Base-by-base conservation (phyloP, 1,140 invertebrate genomes). In the Zaprionus gabonicus region DNA sequence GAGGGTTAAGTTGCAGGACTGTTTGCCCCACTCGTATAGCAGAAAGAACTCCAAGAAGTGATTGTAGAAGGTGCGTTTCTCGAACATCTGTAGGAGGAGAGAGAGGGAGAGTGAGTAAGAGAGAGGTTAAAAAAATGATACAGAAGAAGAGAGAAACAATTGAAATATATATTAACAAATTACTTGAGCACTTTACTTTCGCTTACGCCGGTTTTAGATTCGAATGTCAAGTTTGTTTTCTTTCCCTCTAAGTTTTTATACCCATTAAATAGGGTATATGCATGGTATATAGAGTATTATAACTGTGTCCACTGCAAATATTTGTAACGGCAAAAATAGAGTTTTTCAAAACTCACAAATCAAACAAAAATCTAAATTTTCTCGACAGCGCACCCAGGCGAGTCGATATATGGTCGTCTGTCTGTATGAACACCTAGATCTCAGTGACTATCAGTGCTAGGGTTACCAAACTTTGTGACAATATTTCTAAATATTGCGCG, bases 1-100 rank as follows among this genome's bases (percentile, higher is more conserved):
- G 5, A 92, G 73, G 0, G 92, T 91, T 1, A 34, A 6, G 53
- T 92, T 91, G 71, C 92, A 93, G 1, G 91, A 55, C 44, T 81
- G 55, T 6, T 78, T 91, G 15, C 91, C 92, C 87, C 84, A 92
- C 31, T 92, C 78, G 53, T 86, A 3, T 0, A 93, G 76, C 51
- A 91, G 25, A 28, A 92, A 92, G 66, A 93, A 93, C 62, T 92
- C 91, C 4, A 69, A 0, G 5, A 91, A 92, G 44, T 91, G 84
- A 56, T 62, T 81, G 59, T 91, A 93, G 41, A 88, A 87, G 7
- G 63, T 38, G 2, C 82, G 87, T 49, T 91, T 91, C 58, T 91
- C 85, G 6, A 93, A 92, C 7, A 78, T 49, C 92, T 93, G 51
- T 13, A 3, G 41, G n/a, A 74, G 23, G 17, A 53, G 23, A n/a